Conservation (phyloP, 2,797 vertebrate genomes). For the Sebastes aleutianus region DNA sequence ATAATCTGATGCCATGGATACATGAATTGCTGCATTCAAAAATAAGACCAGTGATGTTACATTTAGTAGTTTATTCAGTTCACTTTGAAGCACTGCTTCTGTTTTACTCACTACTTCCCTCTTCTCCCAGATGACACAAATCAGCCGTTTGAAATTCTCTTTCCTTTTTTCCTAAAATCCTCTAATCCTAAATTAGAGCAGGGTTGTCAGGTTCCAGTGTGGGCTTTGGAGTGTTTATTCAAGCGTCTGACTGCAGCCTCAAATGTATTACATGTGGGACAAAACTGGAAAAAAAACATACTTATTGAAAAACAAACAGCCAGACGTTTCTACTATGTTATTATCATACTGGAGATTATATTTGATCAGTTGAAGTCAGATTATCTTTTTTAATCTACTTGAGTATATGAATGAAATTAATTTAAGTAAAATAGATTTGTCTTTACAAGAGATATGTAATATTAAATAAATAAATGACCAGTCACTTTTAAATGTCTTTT, state of each 20-base stretch:
- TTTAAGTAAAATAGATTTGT: neutral
- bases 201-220: conserved; percentile 25
- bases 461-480: neutral
- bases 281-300: neutral
- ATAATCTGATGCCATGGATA: neutral
- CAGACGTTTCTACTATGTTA: neutral
- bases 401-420: neutral
- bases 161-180: conserved; percentile 46
- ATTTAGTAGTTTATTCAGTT: conserved; percentile 12
- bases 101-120: neutral
- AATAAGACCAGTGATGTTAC: neutral
- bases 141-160: conserved; percentile 22
- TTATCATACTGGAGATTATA: neutral
- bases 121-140: conserved; percentile 26
- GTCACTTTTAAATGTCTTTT: neutral
- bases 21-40: neutral
- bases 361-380: neutral
- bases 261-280: conserved; percentile 23
- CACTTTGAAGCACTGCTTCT: neutral
- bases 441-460: neutral
- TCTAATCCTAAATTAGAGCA: conserved; percentile 56
- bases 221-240: conserved; percentile 35
- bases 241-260: conserved; percentile 6
- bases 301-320: neutral
- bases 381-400: conserved; percentile 1